Evolutionary conservation across 1,140 invertebrate genomes (phyloP).

Genomic region (Pogonomyrmex californicus): DNA sequence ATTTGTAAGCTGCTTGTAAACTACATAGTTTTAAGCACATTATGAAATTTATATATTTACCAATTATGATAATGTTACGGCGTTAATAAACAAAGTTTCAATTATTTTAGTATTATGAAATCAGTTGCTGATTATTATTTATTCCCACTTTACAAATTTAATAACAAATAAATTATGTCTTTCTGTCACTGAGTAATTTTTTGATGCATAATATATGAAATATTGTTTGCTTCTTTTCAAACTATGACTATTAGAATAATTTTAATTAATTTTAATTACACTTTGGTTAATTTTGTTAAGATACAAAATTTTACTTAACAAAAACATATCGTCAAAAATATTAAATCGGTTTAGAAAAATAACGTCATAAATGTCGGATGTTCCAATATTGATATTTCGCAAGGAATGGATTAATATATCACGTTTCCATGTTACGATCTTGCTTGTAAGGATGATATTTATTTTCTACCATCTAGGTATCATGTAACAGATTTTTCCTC

Average conservation of each 20-base stretch:
- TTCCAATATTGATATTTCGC: constrained; percentile 24
- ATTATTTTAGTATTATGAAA: background rate
- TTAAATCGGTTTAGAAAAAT: background rate
- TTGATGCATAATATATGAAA: background rate
- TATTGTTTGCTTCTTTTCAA: background rate
- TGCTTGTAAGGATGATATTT: constrained; percentile 12
- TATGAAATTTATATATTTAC: constrained; percentile 4
- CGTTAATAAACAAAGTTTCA: background rate
- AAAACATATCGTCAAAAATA: constrained; percentile 9
- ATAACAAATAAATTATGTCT: background rate
- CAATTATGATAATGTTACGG: background rate
- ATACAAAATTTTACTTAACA: background rate
- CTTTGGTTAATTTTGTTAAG: background rate
- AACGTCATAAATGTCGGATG: constrained; percentile 21
- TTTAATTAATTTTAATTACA: background rate
- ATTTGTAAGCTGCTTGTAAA: constrained; percentile 13
- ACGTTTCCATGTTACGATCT: background rate
- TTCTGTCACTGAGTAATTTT: background rate
- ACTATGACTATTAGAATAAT: no score
- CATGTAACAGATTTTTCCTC: background rate
- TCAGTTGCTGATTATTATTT: background rate
- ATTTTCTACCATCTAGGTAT: constrained; percentile 15
- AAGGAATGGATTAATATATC: constrained; percentile 18
- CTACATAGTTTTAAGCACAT: constrained; percentile 25
- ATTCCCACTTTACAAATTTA: background rate